phyloP scores from a whole-genome alignment of 2,888 invertebrate genomes.

The Coelinius sp. region DNA sequence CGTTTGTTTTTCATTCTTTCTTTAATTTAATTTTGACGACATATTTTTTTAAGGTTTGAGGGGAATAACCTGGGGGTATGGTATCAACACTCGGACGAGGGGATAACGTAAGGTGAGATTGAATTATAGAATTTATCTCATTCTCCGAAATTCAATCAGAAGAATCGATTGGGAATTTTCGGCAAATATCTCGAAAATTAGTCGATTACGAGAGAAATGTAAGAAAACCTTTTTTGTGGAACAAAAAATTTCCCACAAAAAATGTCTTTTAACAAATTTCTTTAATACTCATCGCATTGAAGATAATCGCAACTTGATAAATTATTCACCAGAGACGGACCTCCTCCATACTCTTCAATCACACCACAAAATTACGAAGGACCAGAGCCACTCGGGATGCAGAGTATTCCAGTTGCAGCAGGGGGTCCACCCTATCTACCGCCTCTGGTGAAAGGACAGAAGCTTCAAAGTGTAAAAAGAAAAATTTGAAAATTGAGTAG shows the following conservation, averaged over 20 bases:
- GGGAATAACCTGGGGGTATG: not conserved
- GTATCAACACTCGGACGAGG: not conserved
- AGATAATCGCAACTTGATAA: too few relatives aligned
- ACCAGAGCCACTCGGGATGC: not conserved
- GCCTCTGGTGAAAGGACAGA: conserved; percentile 55
- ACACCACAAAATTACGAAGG: conserved; percentile 12
- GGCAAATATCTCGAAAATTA: too few relatives aligned
- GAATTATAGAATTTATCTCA: too few relatives aligned
- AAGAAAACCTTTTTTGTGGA: too few relatives aligned
- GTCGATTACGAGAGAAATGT: too few relatives aligned
- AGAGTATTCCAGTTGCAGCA: conserved; percentile 39
- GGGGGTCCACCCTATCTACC: conserved; percentile 58
- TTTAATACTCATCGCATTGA: not conserved
- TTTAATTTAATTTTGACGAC: too few relatives aligned
- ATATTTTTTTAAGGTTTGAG: not conserved
- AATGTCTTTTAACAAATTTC: not conserved
- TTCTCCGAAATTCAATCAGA: too few relatives aligned
- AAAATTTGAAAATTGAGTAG: too few relatives aligned
- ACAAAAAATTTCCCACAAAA: not conserved
- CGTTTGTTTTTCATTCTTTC: too few relatives aligned
- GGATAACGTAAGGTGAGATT: not conserved
- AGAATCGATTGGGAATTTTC: too few relatives aligned
- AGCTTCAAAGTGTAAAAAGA: conserved; percentile 54
- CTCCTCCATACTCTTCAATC: conserved; percentile 26
- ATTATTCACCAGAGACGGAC: conserved; percentile 11